Percentiles rank a stretch among this genome's conserved stretches.
Conservation (phyloP, 1,140 invertebrate genomes). For the Micrasema longulum region DNA sequence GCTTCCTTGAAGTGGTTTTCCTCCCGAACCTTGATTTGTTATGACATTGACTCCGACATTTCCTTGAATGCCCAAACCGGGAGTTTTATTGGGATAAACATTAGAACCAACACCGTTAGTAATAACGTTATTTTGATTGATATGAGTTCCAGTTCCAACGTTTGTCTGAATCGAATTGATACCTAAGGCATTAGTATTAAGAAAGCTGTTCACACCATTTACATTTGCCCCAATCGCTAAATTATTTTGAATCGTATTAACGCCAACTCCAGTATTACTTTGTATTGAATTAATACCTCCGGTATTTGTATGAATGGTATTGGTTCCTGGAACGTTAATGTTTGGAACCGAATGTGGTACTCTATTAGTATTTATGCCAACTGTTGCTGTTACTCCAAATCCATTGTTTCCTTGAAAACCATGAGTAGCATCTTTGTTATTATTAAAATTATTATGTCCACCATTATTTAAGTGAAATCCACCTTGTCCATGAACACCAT, state of each 20-base stretch:
- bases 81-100: background rate
- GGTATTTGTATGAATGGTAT: background rate
- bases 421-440: background rate
- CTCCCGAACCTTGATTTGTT: background rate
- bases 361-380: background rate
- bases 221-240: background rate
- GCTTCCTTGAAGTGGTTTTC: background rate
- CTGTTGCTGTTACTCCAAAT: background rate
- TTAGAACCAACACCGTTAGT: slow-evolving; percentile 1
- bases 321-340: background rate
- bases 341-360: background rate
- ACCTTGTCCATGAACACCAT: background rate
- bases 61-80: background rate
- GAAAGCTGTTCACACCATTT: background rate
- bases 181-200: slow-evolving; percentile 17
- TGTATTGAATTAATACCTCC: slow-evolving; percentile 9
- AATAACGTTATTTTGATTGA: slow-evolving; percentile 23
- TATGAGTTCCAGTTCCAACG: slow-evolving; percentile 9
- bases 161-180: slow-evolving; percentile 30
- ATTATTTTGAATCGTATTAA: slow-evolving; percentile 12
- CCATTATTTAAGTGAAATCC: background rate
- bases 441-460: background rate
- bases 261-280: background rate
- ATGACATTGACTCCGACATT: slow-evolving; percentile 3
- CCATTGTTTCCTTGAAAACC: background rate